Evolutionary conservation across 64 coral and sea anemone species (phyloP).

Genomic region (Montipora cactus): DNA sequence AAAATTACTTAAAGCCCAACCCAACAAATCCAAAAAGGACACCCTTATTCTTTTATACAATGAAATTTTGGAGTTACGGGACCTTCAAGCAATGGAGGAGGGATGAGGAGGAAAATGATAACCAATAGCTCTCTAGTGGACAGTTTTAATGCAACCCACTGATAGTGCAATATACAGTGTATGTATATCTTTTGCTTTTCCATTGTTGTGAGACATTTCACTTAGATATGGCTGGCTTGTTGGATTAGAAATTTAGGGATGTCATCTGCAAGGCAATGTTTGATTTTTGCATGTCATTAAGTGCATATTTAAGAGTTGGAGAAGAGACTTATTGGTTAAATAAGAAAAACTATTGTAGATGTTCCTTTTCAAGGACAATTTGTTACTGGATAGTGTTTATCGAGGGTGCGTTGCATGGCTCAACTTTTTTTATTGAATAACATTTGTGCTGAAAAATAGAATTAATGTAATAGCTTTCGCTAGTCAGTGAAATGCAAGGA

Average conservation of each 20-base stretch:
- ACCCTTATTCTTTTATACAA: slow-evolving; percentile 13
- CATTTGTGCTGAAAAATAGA: neutral
- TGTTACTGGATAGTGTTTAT: too few species aligned
- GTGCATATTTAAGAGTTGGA: neutral
- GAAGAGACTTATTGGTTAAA: neutral
- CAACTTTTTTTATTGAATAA: neutral
- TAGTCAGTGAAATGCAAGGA: neutral
- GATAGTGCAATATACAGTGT: neutral
- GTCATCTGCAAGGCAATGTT: neutral
- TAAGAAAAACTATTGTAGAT: too few species aligned
- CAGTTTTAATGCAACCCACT: neutral
- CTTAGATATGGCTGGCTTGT: neutral
- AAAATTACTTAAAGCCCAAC: neutral
- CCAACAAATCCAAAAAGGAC: slow-evolving; percentile 13
- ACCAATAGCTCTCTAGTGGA: neutral
- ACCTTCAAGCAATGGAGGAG: neutral
- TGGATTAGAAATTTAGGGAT: neutral
- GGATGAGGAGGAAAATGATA: neutral
- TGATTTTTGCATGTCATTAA: neutral
- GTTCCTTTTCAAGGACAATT: too few species aligned
- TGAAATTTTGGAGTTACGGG: slow-evolving; percentile 12
- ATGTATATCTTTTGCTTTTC: neutral
- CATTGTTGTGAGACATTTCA: neutral
- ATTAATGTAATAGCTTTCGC: neutral
- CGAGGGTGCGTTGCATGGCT: neutral